Evolutionary conservation across 2,113 vertebrate species (phyloP).

Genomic region (Orientallactaga bullata): DNA sequence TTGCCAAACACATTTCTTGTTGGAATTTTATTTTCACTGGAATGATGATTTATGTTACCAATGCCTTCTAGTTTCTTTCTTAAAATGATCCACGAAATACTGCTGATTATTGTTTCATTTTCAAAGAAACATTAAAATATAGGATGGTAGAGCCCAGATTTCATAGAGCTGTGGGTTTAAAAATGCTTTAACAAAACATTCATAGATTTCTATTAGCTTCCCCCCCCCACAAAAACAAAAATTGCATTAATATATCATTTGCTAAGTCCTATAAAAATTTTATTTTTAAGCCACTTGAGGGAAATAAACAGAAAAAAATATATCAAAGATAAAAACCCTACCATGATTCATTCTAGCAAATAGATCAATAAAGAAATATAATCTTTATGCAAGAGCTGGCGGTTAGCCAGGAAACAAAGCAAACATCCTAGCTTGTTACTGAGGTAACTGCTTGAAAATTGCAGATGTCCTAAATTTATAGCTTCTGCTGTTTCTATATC

Average conservation of each 20-base stretch:
- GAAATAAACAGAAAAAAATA: not conserved
- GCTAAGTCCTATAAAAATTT: not conserved
- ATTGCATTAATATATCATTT: constrained; percentile 37
- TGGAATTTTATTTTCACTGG: constrained; percentile 37
- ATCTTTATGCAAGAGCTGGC: constrained; percentile 48
- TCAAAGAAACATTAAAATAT: constrained; percentile 55
- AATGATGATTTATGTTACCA: not conserved
- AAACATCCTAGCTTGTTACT: constrained; percentile 55
- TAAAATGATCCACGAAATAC: constrained; percentile 19
- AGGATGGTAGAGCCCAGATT: not conserved
- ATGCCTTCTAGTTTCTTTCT: not conserved
- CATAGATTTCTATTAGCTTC: not conserved
- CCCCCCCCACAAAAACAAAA: not conserved
- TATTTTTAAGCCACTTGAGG: not conserved
- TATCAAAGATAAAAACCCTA: not conserved
- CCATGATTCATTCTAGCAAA: not conserved
- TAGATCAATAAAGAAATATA: constrained; percentile 58
- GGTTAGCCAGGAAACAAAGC: constrained; percentile 63
- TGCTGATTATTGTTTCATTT: constrained; percentile 48
- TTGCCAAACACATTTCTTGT: not conserved
- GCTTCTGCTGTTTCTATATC: constrained; percentile 62
- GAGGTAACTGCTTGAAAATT: constrained; percentile 60
- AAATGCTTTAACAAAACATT: constrained; percentile 45
- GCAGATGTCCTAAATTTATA: constrained; percentile 59
- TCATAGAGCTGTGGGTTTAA: not conserved